Percentiles rank a stretch among this genome's conserved stretches.
Conservation (phyloP, 1,140 invertebrate species). For the Hyles euphorbiae region DNA sequence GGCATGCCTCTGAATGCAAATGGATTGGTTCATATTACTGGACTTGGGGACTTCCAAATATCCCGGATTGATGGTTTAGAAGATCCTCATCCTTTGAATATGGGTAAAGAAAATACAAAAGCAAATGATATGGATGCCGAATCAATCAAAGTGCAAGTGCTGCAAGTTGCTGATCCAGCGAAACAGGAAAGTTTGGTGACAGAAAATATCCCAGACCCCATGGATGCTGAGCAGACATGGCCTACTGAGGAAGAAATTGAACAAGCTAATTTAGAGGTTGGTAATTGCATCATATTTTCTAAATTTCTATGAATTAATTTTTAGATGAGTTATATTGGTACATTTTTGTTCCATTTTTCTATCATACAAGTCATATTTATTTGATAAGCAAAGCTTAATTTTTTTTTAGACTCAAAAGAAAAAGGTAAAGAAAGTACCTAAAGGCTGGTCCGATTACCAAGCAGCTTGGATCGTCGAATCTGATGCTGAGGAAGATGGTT, state of each 20-base stretch:
- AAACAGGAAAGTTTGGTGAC: conserved; percentile 86
- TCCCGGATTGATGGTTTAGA: conserved; percentile 83
- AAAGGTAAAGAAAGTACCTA: conserved; percentile 89
- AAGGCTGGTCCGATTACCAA: conserved; percentile 97
- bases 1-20: conserved; percentile 90
- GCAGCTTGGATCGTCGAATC: conserved; percentile 92
- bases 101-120: conserved; percentile 62
- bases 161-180: conserved; percentile 80
- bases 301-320: no score
- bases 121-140: conserved; percentile 57
- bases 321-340: no score
- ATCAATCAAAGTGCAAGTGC: conserved; percentile 65
- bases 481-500: conserved; percentile 68
- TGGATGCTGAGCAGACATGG: conserved; percentile 98
- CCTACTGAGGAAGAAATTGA: conserved; percentile 93
- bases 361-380: no score
- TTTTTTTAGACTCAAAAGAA: conserved; percentile 75
- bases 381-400: not conserved
- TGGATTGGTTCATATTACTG: conserved; percentile 91
- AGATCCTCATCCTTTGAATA: conserved; percentile 86
- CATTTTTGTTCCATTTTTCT: no score
- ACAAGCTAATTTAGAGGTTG: conserved; percentile 80
- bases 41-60: conserved; percentile 95
- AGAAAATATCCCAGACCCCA: conserved; percentile 90
- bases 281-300: conserved; percentile 4